Base-by-base conservation (phyloP, 2,888 invertebrate genomes). In the Lissocephala sabroskyi region DNA sequence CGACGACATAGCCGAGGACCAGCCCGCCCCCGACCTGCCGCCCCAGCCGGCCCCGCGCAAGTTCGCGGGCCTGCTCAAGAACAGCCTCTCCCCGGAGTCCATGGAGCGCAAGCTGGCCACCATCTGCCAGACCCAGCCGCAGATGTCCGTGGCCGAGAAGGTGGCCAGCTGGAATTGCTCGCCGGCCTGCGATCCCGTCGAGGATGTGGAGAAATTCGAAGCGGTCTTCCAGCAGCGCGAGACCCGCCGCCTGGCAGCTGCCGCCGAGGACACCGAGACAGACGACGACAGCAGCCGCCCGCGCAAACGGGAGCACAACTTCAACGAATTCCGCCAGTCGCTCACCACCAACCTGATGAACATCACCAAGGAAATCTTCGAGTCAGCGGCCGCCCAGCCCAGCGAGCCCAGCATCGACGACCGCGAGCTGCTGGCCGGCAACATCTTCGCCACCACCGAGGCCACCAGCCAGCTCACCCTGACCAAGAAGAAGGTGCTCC, bases 141-240 rank as follows among this genome's bases (percentile, higher is more conserved):
- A 80, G 50, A 79, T 82, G 70, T 76, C 77, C 6, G 57, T 77
- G 4, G 59, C 52, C 1, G 83, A 84, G 26, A 83, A 84, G 49
- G 59, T 83, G 1, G 54, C 56, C 0, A 53, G 48, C 1, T 84
- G 84, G 84, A 56, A 74, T 4, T 77, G 70, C 47, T 62, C 65
- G 3, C 48, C 23, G 1, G 79, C 78, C n/a, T 64, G 77, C 2
- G 81, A 80, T 28, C 81, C 77, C 41, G 78, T 83, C 1, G 84
- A 84, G 26, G 84, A 83, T 55, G 80, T 83, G 2, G 71, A 73
- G 14, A 67, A 61, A 3, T 83, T 84, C 32, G 82, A 81, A 29
- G 59, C 65, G 0, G 56, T 54, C 6, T 82, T 82, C 11, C 62
- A 70, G 16, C 57, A 65, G 6, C 56, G 65, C 0, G 83, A 83